Base-by-base conservation (phyloP, 2,888 invertebrate species). In the Eupithecia subumbrata region DNA sequence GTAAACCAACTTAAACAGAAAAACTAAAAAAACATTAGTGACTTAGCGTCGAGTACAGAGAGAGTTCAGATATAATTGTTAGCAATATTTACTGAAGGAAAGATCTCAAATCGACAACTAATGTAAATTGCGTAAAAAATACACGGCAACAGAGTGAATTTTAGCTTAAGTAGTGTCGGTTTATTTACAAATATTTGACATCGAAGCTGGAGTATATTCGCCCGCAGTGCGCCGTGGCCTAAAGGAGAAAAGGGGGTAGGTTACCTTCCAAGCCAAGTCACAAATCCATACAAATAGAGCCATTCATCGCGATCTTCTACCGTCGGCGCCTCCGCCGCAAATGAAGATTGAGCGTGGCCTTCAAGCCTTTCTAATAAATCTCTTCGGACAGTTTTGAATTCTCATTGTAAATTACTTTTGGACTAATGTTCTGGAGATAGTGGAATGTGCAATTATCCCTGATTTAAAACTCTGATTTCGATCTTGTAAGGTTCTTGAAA, bases 281-380 rank as follows among this genome's bases (percentile, higher is more conserved):
- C 83, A 86, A 87, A 87, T 87, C 87, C 84, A 84, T 85, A 87
- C 84, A 87, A 88, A 88, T 88, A 82, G 88, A 83, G 84, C 81
- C 79, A 87, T 87, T 84, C 81, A 84, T 87, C 82, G 84, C 78
- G 79, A 82, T 81, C 72, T 76, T 67, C 68, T 79, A 78, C 76
- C 82, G 85, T 78, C 81, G 84, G 79, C 84, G 84, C 81, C 81
- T 75, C 74, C 78, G 78, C 84, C 79, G 81, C 81, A 84, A 86
- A 87, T 88, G 87, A 88, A 88, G 87, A 88, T 83, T 79, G 82
- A 87, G 82, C 79, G 73, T 79, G 82, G 81, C 81, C 83, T 86
- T 82, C 81, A 82, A 81, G 82, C 82, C 84, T 79, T 78, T 76
- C 74, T 78, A 83, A 87, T 86, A 87, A 86, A 87, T 86, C 83